phyloP scores from a whole-genome alignment of 2,797 vertebrate species.

The Sebastes hubbsi region DNA sequence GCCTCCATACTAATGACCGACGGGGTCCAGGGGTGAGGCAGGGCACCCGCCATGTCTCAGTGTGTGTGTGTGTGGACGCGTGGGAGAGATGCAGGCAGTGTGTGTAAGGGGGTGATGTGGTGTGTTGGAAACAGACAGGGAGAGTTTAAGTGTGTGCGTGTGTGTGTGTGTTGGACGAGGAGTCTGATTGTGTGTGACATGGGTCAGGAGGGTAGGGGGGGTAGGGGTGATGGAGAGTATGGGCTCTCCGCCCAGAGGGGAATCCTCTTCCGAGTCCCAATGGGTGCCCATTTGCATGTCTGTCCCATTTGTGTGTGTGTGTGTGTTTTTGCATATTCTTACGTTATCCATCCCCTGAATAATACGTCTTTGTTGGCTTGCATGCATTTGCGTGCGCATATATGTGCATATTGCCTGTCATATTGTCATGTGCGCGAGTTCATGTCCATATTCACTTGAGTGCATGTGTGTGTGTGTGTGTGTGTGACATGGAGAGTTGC shows the following conservation, averaged over 20 bases:
- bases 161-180: slow-evolving; percentile 40
- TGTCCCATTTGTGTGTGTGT: slow-evolving; percentile 55
- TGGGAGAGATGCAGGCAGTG: slow-evolving; percentile 38
- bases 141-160: slow-evolving; percentile 26
- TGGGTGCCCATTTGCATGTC: slow-evolving; percentile 73
- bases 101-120: slow-evolving; percentile 13
- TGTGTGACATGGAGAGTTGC: slow-evolving; percentile 41
- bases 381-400: slow-evolving; percentile 53
- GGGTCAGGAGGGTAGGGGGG: slow-evolving; percentile 66
- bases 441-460: slow-evolving; percentile 52
- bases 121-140: slow-evolving; percentile 41
- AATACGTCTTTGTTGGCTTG: slow-evolving; percentile 59
- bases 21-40: slow-evolving; percentile 75
- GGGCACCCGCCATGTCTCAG: slow-evolving; percentile 59
- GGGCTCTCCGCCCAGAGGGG: slow-evolving; percentile 76
- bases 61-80: slow-evolving; percentile 21
- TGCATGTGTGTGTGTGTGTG: slow-evolving; percentile 19
- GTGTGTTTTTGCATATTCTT: slow-evolving; percentile 51
- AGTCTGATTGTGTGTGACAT: slow-evolving; percentile 77
- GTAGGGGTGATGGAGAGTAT: slow-evolving; percentile 46
- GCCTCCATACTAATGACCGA: slow-evolving; percentile 82
- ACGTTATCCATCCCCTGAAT: slow-evolving; percentile 64
- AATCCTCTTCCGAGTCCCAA: slow-evolving; percentile 59
- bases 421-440: slow-evolving; percentile 53
- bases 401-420: slow-evolving; percentile 65